Evolutionary conservation across 2,113 vertebrate genomes (phyloP), one percentile per base, ranked within the genome.

Genomic region (Lonchura striata): DNA sequence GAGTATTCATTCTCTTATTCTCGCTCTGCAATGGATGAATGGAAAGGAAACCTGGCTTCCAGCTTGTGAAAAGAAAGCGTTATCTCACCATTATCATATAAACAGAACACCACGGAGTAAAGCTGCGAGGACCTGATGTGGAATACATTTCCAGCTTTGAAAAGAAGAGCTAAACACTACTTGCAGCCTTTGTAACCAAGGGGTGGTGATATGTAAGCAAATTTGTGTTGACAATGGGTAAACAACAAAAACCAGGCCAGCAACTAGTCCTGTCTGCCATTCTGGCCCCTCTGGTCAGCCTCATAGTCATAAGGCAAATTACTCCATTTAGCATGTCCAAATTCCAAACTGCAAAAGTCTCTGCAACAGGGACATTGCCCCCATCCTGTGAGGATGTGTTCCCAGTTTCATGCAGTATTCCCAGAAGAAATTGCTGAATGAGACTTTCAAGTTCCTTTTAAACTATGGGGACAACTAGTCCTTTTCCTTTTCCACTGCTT

Each of bases 61-160:
- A 56, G 31, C 31, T 92, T 61, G 21, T 86, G 30, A 54, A 72
- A 61, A 70, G 93, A 82, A 92, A 52, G 6, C 0, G 1, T 2
- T 90, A 92, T 96, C 95, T 97, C 56, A 90, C 64, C 46, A 41
- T 94, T 94, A 57, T 75, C 52, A 30, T 64, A 44, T 54, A 90
- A 97, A 86, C 85, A 95, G 41, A 94, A 76, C 2, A 7, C 42
- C 59, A 10, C 15, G 18, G 24, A 96, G 30, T 49, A 90, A 74
- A 10, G 39, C 69, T 76, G 17, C 42, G 63, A 90, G 66, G 52
- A 88, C 50, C 18, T 3, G 49, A 39, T 2, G 3, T 69, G 85
- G 78, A 94, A 90, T 82, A 68, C 9, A 56, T 94, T 76, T 90
- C 41, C 47, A 82, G 49, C 31, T 93, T 88, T 89, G 46, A 84